Conservation (phyloP, 1,140 invertebrate genomes). For the Globodera rostochiensis region DNA sequence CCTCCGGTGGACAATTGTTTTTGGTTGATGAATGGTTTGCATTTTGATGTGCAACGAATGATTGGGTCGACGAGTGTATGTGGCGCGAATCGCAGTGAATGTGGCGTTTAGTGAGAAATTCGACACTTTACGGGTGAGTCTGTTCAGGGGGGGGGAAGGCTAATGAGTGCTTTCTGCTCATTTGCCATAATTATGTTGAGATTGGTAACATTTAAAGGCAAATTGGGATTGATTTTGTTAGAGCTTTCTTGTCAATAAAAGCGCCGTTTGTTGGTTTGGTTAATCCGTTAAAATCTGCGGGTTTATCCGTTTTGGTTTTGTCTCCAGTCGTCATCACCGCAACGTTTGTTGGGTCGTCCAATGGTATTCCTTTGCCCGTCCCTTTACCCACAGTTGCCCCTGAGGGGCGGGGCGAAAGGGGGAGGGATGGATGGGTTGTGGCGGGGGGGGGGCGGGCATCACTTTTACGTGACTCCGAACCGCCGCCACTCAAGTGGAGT, state of each 20-base stretch:
- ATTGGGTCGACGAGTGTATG: not conserved
- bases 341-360: not conserved
- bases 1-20: not conserved
- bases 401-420: not conserved
- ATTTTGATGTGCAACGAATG: not conserved
- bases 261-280: not conserved
- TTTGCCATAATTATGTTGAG: not conserved
- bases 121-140: not conserved
- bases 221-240: too few species aligned
- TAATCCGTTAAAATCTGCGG: too few species aligned
- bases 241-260: not conserved
- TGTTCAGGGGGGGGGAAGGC: not conserved
- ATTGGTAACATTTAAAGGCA: not conserved
- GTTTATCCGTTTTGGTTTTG: not conserved
- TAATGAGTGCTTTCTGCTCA: not conserved
- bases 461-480: conserved; percentile 31
- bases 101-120: not conserved
- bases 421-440: not conserved
- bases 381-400: conserved; percentile 8
- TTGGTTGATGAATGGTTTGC: not conserved
- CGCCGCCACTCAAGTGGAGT: conserved; percentile 24
- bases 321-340: not conserved
- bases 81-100: not conserved
- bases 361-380: conserved; percentile 3
- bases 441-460: conserved; percentile 6